phyloP scores from a whole-genome alignment of 2,113 vertebrate species.

The Varanus salvator region DNA sequence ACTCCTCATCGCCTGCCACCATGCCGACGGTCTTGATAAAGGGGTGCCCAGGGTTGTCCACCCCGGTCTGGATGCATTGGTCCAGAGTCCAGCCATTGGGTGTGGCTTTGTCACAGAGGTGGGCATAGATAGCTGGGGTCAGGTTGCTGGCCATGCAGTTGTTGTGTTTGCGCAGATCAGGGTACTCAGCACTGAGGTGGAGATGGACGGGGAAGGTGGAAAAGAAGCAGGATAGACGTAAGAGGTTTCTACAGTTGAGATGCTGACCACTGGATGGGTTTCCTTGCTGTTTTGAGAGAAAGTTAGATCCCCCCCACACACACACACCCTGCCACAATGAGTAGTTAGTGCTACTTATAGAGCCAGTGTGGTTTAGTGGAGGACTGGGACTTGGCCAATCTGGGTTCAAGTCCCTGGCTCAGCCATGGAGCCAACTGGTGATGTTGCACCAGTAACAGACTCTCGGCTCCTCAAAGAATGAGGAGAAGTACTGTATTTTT shows the following conservation, averaged over 20 bases:
- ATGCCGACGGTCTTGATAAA: constrained; percentile 94
- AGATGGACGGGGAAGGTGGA: background rate
- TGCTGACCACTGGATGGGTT: background rate
- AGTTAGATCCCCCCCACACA: background rate
- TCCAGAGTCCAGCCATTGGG: constrained; percentile 94
- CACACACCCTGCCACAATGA: too few relatives aligned
- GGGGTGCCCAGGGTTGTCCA: constrained; percentile 97
- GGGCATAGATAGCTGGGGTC: constrained; percentile 91
- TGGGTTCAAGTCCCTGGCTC: too few relatives aligned
- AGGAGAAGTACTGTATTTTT: too few relatives aligned
- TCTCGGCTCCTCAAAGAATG: too few relatives aligned
- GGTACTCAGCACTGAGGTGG: constrained; percentile 90
- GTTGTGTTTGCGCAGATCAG: constrained; percentile 97
- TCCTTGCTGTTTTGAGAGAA: background rate
- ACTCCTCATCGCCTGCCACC: constrained; percentile 97
- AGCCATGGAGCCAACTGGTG: too few relatives aligned
- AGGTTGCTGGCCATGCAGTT: constrained; percentile 97
- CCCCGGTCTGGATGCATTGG: constrained; percentile 96
- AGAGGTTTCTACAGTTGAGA: background rate
- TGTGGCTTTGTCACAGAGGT: constrained; percentile 90
- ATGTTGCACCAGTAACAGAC: too few relatives aligned
- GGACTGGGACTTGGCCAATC: too few relatives aligned
- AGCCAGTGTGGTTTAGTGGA: too few relatives aligned
- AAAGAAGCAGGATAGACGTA: background rate
- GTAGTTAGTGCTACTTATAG: too few relatives aligned